Conservation (phyloP, 2,113 vertebrate genomes). For the Gambusia affinis region DNA sequence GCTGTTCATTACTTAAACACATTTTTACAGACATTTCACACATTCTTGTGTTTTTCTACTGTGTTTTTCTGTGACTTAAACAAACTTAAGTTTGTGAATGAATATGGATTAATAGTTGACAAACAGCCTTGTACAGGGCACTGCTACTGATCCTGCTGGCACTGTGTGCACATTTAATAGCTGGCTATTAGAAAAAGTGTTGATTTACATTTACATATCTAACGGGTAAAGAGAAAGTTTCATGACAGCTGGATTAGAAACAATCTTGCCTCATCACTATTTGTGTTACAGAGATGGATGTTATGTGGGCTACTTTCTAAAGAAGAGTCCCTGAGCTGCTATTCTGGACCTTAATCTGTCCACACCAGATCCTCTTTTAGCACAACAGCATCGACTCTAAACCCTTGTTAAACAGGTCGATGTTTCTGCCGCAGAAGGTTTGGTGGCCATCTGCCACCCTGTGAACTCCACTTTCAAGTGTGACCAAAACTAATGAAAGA, state of each 20-base stretch:
- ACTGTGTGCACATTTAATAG: slow-evolving; percentile 23
- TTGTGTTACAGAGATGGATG: slow-evolving; percentile 29
- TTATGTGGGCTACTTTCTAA: slow-evolving; percentile 38
- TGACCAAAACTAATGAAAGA: slow-evolving; percentile 66
- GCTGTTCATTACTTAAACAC: slow-evolving; percentile 40
- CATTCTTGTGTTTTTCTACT: slow-evolving; percentile 22
- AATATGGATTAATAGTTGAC: slow-evolving; percentile 66
- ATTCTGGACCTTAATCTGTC: slow-evolving; percentile 59
- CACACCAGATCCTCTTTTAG: slow-evolving; percentile 58
- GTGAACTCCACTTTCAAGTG: slow-evolving; percentile 60
- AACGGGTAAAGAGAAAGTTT: slow-evolving; percentile 1
- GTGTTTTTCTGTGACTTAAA: slow-evolving; percentile 10
- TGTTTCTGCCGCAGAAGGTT: slow-evolving; percentile 50
- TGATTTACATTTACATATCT: background rate
- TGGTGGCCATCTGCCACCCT: slow-evolving; percentile 67
- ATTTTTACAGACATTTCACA: slow-evolving; percentile 29
- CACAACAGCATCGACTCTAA: slow-evolving; percentile 50
- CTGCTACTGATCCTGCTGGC: slow-evolving; percentile 38
- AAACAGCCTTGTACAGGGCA: slow-evolving; percentile 12
- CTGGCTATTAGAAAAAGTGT: background rate
- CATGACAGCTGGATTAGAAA: slow-evolving; percentile 5
- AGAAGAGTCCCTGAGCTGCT: slow-evolving; percentile 35
- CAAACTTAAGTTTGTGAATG: slow-evolving; percentile 33
- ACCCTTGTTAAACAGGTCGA: slow-evolving; percentile 65
- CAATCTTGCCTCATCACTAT: slow-evolving; percentile 8